These are phyloP conservation scores for Caenorhabditis sp. DNA, from an alignment of 2,888 invertebrate species.

Conservation along the genomic window DNA sequence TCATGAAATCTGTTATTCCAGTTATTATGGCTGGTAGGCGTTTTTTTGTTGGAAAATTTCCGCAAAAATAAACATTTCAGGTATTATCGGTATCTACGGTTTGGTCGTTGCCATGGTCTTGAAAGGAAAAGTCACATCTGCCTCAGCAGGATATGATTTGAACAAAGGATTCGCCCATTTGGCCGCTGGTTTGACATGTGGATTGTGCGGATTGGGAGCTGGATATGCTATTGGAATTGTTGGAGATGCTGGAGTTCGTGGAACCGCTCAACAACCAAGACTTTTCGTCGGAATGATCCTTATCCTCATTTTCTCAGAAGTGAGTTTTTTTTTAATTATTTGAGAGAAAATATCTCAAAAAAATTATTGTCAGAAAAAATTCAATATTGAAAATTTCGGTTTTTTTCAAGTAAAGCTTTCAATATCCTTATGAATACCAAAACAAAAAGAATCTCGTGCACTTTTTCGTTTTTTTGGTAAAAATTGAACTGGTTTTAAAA, in stretches of 20 bases:
- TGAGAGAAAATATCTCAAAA: too few species aligned
- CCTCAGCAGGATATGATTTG: slow-evolving; percentile 53
- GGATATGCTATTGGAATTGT: slow-evolving; percentile 99
- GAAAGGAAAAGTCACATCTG: slow-evolving; percentile 71
- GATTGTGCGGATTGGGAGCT: slow-evolving; percentile 95
- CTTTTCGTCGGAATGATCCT: slow-evolving; percentile 91
- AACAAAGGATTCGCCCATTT: slow-evolving; percentile 87
- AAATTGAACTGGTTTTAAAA: too few species aligned
- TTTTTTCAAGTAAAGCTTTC: slow-evolving; percentile 3
- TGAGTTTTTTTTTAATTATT: slow-evolving; percentile 71
- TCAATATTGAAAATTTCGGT: too few species aligned
- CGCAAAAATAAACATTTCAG: slow-evolving; percentile 10
- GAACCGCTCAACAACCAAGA: slow-evolving; percentile 96
- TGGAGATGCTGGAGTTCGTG: slow-evolving; percentile 79
- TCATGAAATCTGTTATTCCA: slow-evolving; percentile 99
- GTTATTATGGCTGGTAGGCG: slow-evolving; percentile 75
- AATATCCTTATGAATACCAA: too few species aligned
- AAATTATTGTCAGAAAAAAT: too few species aligned
- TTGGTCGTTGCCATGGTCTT: slow-evolving; percentile 97
- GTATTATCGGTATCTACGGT: slow-evolving; percentile 87
- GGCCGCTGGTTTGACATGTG: slow-evolving; percentile 95
- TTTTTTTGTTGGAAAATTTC: neutral
- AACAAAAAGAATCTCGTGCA: too few species aligned
- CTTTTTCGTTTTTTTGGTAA: too few species aligned
- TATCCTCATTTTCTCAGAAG: slow-evolving; percentile 99